Percentiles rank a stretch among this genome's conserved stretches.
Conservation (phyloP, 2,113 vertebrate species). For the Tachycineta bicolor region DNA sequence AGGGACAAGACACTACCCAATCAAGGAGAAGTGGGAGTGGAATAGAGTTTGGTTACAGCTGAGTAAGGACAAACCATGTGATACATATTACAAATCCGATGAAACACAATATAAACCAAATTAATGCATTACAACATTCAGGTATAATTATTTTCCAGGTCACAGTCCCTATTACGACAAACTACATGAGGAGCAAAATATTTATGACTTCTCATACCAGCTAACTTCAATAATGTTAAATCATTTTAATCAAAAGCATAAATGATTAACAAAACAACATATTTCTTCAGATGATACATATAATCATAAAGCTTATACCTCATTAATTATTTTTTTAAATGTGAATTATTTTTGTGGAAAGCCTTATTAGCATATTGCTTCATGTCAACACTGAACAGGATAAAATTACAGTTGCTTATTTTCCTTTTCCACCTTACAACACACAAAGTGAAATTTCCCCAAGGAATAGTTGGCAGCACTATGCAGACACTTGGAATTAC, state of each 20-base stretch:
- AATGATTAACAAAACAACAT: background rate
- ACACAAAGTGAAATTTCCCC: background rate
- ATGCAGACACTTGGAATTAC: background rate
- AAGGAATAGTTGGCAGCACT: background rate
- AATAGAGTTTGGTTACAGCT: too few relatives aligned
- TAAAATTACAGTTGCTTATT: background rate
- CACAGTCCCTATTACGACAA: background rate
- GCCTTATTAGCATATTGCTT: background rate
- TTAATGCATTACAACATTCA: too few relatives aligned
- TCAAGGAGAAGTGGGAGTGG: too few relatives aligned
- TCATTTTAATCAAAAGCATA: background rate
- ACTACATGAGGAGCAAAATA: background rate
- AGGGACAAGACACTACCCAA: too few relatives aligned
- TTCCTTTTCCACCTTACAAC: background rate
- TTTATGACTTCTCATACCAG: background rate
- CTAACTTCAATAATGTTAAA: background rate
- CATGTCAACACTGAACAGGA: background rate
- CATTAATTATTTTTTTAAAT: background rate
- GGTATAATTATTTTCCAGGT: background rate
- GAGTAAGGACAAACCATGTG: too few relatives aligned
- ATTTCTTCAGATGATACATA: background rate
- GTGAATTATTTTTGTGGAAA: background rate
- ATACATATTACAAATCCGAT: too few relatives aligned
- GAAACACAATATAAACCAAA: too few relatives aligned
- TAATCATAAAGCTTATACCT: background rate